phyloP scores from a whole-genome alignment of 2,797 vertebrate species.

The Mareca penelope region DNA sequence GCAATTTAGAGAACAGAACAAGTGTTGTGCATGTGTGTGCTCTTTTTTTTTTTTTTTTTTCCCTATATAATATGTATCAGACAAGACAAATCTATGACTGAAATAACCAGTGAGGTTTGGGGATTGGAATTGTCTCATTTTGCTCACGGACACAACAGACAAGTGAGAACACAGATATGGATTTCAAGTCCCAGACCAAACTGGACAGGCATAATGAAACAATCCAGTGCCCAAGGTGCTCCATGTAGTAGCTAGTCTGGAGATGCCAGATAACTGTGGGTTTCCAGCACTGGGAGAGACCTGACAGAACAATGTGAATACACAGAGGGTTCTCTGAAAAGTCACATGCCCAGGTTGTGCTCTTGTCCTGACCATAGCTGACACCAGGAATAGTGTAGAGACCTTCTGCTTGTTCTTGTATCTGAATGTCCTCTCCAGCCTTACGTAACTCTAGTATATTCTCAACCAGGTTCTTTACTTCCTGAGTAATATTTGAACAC shows the following conservation, averaged over 20 bases:
- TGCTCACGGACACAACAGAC: background rate
- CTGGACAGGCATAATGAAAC: background rate
- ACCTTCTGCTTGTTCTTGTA: background rate
- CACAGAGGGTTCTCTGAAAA: background rate
- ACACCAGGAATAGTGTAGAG: background rate
- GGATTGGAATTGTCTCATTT: background rate
- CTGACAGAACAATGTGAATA: background rate
- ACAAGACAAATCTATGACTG: background rate
- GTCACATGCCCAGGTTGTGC: background rate
- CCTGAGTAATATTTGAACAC: background rate
- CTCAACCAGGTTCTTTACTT: background rate
- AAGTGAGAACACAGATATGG: background rate
- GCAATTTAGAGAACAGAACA: background rate
- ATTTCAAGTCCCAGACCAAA: background rate
- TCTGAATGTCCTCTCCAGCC: rapidly evolving
- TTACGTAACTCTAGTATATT: background rate
- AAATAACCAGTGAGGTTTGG: background rate
- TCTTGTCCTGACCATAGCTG: background rate
- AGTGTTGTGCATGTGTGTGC: rapidly evolving
- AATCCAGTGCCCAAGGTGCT: background rate
- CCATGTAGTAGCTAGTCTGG: background rate
- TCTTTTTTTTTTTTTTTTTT: background rate
- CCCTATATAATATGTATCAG: background rate
- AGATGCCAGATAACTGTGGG: background rate
- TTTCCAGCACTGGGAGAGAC: background rate